These are phyloP conservation scores for Whitmania pigra DNA, from an alignment of 1,140 invertebrate genomes.

Conservation along the genomic window DNA sequence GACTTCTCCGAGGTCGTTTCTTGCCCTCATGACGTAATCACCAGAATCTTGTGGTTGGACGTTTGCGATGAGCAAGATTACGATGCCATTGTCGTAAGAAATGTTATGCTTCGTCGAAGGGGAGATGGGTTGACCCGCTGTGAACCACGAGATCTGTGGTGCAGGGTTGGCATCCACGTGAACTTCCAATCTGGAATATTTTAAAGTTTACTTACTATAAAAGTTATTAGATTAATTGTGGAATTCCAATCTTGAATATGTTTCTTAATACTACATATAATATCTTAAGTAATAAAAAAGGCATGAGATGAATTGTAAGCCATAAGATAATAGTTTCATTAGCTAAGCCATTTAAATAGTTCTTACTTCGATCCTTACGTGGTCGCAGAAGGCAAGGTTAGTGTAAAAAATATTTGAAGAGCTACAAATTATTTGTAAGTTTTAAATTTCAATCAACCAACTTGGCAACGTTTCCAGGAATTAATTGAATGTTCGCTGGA, in stretches of 20 bases:
- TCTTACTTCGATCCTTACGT: not conserved
- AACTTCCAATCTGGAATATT: conserved; percentile 34
- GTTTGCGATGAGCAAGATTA: conserved; percentile 36
- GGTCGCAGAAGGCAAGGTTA: not conserved
- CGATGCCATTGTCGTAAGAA: conserved; percentile 32
- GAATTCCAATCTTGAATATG: too few relatives aligned
- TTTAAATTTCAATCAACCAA: not conserved
- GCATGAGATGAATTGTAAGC: not conserved
- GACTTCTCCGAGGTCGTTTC: conserved; percentile 39
- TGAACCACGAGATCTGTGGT: conserved; percentile 35
- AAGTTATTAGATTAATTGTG: too few relatives aligned
- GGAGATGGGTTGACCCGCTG: conserved; percentile 34
- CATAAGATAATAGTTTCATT: too few relatives aligned
- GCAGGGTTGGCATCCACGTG: conserved; percentile 34
- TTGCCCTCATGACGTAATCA: conserved; percentile 37
- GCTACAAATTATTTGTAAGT: not conserved
- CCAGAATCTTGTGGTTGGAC: conserved; percentile 35
- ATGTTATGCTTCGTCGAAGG: conserved; percentile 34
- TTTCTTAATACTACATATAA: too few relatives aligned
- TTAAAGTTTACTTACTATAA: not conserved
- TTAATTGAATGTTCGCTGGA: not conserved
- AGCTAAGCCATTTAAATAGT: not conserved
- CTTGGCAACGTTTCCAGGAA: not conserved
- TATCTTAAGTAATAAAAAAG: too few relatives aligned
- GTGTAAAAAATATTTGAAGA: not conserved